Percentiles rank a stretch among this genome's conserved stretches.
Evolutionary conservation across 2,797 vertebrate genomes (phyloP).

Genomic region (Fundulus diaphanus): DNA sequence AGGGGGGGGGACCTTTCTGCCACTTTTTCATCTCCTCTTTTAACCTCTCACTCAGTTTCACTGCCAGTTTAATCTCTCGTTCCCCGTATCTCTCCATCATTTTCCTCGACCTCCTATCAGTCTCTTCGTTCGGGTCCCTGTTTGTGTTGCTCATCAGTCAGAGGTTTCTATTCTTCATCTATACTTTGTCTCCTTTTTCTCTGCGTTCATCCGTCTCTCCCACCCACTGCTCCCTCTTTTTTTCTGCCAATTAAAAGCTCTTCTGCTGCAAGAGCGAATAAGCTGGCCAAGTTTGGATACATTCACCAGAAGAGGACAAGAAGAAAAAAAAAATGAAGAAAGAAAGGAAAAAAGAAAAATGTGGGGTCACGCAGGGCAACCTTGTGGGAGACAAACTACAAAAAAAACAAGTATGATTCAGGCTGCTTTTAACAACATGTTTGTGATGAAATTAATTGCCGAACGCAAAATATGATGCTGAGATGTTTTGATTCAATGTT

Average conservation of each 20-base stretch:
- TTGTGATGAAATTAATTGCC: constrained; percentile 5
- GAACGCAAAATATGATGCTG: background rate
- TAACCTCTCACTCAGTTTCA: constrained; percentile 66
- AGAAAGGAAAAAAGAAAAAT: constrained; percentile 24
- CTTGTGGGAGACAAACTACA: constrained; percentile 19
- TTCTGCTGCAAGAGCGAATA: constrained; percentile 32
- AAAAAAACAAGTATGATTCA: constrained; percentile 18
- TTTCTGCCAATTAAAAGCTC: constrained; percentile 14
- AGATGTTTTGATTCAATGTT: background rate
- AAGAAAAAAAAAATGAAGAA: too few relatives aligned
- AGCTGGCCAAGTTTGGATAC: constrained; percentile 50
- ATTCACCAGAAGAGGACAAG: constrained; percentile 25
- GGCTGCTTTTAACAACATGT: constrained; percentile 10
- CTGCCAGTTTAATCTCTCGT: constrained; percentile 60
- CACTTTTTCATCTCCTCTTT: constrained; percentile 65
- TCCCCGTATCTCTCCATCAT: constrained; percentile 23
- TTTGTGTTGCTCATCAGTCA: constrained; percentile 61
- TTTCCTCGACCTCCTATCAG: constrained; percentile 42
- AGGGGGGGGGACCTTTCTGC: constrained; percentile 66
- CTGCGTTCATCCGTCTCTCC: constrained; percentile 37
- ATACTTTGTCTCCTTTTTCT: constrained; percentile 37
- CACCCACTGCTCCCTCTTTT: constrained; percentile 7
- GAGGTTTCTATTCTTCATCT: constrained; percentile 54
- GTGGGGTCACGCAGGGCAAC: constrained; percentile 27
- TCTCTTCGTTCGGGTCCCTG: constrained; percentile 45